Percentiles rank a stretch among this genome's conserved stretches.
These are phyloP conservation scores for Eumacrocentrus americanus DNA, from an alignment of 2,888 invertebrate species.

Conservation along the genomic window DNA sequence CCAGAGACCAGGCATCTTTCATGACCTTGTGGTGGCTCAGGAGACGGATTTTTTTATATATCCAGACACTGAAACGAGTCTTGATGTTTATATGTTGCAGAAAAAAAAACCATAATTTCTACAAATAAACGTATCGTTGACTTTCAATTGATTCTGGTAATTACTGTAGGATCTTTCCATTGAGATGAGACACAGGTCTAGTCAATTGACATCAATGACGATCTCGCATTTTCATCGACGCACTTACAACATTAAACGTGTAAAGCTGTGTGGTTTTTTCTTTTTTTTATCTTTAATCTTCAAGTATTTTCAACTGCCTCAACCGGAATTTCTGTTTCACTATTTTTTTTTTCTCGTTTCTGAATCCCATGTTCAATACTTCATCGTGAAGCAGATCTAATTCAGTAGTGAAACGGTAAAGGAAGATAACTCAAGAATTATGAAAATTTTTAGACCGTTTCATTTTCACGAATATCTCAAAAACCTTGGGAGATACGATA, in stretches of 20 bases:
- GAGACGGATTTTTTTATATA: not conserved
- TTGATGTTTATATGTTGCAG: too few species aligned
- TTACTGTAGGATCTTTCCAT: not conserved
- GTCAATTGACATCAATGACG: conserved; percentile 16
- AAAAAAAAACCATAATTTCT: too few species aligned
- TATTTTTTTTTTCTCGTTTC: too few species aligned
- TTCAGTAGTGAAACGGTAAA: too few species aligned
- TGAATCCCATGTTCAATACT: not conserved
- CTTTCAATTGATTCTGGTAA: not conserved
- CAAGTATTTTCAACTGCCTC: too few species aligned
- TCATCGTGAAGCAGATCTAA: too few species aligned
- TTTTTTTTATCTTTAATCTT: conserved; percentile 1
- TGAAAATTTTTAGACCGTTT: not conserved
- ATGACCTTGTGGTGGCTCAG: conserved; percentile 21
- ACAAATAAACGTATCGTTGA: not conserved
- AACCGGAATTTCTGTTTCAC: too few species aligned
- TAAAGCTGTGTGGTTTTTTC: not conserved
- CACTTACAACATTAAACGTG: not conserved
- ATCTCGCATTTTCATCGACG: conserved; percentile 8
- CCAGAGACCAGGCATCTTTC: conserved; percentile 10
- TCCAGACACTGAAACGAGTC: too few species aligned
- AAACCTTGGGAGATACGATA: not conserved
- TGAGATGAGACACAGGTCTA: not conserved
- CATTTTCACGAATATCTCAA: not conserved
- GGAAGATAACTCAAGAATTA: not conserved